Evolutionary conservation across 2,888 invertebrate species (phyloP).

Genomic region (Amblyjoppa fuscipennis): DNA sequence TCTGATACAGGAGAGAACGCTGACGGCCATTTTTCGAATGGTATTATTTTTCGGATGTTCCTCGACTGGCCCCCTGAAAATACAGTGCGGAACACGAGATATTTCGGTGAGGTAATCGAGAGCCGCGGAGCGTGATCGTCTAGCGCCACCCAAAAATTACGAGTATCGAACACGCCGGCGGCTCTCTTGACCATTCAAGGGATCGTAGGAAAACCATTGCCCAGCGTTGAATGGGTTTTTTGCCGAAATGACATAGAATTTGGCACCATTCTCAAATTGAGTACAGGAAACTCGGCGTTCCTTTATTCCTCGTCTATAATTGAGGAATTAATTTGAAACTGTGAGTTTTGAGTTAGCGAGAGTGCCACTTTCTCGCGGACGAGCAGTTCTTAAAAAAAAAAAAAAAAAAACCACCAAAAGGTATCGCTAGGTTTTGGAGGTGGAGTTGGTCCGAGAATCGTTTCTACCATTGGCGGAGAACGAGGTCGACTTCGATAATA

Average conservation of each 20-base stretch:
- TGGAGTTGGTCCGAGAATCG: conserved; percentile 6
- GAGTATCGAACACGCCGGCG: conserved; percentile 33
- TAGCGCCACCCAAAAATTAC: conserved; percentile 49
- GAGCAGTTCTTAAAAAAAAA: conserved; percentile 14
- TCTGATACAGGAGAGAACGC: conserved; percentile 21
- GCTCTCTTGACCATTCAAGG: conserved; percentile 48
- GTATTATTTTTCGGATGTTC: conserved; percentile 42
- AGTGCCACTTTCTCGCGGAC: conserved; percentile 65
- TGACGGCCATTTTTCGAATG: conserved; percentile 4
- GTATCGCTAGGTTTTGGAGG: conserved; percentile 40
- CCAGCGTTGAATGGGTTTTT: conserved; percentile 66
- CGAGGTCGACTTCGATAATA: conserved; percentile 15
- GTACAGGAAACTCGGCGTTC: conserved; percentile 57
- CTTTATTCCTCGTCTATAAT: conserved; percentile 64
- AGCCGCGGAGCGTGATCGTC: conserved; percentile 40
- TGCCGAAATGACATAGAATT: conserved; percentile 78
- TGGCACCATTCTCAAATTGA: conserved; percentile 66
- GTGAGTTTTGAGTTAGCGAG: conserved; percentile 71
- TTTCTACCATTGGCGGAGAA: conserved; percentile 29
- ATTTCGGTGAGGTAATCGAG: conserved; percentile 30
- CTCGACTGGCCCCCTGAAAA: conserved; percentile 22
- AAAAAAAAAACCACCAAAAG: no score
- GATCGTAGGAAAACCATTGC: conserved; percentile 64
- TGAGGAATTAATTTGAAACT: conserved; percentile 76
- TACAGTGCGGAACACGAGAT: conserved; percentile 30